Percentiles rank a stretch among this genome's conserved stretches.
These are phyloP conservation scores for Cygnus olor DNA, from an alignment of 2,797 vertebrate species.

Conservation along the genomic window DNA sequence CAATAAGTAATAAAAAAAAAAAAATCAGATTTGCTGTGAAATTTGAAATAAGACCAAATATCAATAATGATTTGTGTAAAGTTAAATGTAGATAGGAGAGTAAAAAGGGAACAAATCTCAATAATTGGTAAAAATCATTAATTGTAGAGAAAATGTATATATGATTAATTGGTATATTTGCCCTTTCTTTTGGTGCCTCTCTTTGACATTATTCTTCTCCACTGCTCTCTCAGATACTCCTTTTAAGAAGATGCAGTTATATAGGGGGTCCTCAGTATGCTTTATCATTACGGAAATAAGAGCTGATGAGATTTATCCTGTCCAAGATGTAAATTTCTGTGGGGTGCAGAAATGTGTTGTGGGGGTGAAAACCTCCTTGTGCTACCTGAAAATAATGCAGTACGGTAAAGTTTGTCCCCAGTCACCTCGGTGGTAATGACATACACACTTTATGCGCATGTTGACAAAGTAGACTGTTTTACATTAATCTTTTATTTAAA, in stretches of 20 bases:
- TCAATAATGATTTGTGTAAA: conserved; percentile 50
- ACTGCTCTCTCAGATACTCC: background rate
- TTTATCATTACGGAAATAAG: conserved; percentile 1
- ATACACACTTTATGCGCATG: background rate
- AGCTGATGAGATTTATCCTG: background rate
- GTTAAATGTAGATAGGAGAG: conserved; percentile 16
- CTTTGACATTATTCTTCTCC: background rate
- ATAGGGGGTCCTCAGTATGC: conserved; percentile 1
- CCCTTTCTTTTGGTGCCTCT: background rate
- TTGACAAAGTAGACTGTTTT: background rate
- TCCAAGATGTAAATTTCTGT: background rate
- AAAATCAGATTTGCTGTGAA: conserved; percentile 51
- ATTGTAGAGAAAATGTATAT: background rate
- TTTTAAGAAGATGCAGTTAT: background rate
- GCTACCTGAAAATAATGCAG: background rate
- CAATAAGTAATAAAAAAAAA: background rate
- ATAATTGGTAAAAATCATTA: background rate
- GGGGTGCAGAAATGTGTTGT: background rate
- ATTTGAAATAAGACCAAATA: conserved; percentile 41
- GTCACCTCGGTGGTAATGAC: background rate
- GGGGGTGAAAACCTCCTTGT: background rate
- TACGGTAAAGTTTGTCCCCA: background rate
- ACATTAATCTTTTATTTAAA: background rate
- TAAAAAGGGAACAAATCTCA: conserved; percentile 33
- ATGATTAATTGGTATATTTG: background rate